These are phyloP conservation scores for Yponomeuta cagnagella DNA, from an alignment of 2,888 invertebrate species.

Conservation along the genomic window DNA sequence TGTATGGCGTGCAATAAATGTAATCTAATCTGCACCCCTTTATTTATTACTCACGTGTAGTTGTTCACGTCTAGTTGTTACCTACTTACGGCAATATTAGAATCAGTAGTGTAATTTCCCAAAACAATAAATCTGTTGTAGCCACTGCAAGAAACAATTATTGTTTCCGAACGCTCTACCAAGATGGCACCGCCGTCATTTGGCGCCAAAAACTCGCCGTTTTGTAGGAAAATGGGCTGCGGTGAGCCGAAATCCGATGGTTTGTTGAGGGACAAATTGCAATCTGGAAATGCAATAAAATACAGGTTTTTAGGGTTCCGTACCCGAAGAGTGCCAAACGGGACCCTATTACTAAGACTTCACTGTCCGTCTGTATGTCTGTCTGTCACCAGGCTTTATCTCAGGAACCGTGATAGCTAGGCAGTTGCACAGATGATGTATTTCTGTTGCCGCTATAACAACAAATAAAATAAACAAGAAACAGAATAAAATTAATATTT, in stretches of 20 bases:
- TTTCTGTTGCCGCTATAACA: too few relatives aligned
- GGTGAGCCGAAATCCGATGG: slow-evolving; percentile 42
- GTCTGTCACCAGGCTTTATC: too few relatives aligned
- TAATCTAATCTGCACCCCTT: too few relatives aligned
- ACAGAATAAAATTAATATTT: too few relatives aligned
- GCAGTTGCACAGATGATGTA: too few relatives aligned
- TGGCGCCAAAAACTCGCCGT: slow-evolving; percentile 39
- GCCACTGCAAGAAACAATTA: slow-evolving; percentile 51
- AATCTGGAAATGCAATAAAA: slow-evolving; percentile 36
- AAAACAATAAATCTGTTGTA: slow-evolving; percentile 34
- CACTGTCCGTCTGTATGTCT: too few relatives aligned
- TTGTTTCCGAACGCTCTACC: slow-evolving; percentile 35
- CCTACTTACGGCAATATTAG: slow-evolving; percentile 32
- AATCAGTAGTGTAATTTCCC: slow-evolving; percentile 33
- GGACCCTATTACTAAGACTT: too few relatives aligned
- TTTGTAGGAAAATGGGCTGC: slow-evolving; percentile 47
- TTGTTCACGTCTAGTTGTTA: not conserved
- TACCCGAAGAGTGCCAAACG: too few relatives aligned
- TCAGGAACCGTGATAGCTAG: too few relatives aligned
- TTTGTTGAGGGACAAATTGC: slow-evolving; percentile 38
- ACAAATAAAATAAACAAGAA: too few relatives aligned
- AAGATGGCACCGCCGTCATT: slow-evolving; percentile 35
- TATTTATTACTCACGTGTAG: not conserved
- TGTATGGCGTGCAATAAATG: too few relatives aligned
- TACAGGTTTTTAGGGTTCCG: not conserved